Base-by-base conservation (phyloP, 2,113 vertebrate species). In the Tragulus kanchil region DNA sequence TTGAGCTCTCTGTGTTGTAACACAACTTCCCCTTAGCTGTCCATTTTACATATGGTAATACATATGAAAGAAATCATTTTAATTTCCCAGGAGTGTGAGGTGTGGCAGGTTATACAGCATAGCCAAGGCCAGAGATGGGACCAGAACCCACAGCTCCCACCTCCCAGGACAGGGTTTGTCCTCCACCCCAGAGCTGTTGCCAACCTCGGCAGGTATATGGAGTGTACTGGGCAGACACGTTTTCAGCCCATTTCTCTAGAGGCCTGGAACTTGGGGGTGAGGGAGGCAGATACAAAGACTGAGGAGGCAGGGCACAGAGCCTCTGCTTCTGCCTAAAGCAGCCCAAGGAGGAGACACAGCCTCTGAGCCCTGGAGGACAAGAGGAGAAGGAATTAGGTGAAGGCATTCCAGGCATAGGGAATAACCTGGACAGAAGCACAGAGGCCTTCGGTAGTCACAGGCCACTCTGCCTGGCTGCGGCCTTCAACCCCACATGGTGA, bases 11-110 rank as follows among this genome's bases (percentile, higher is more conserved):
- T 25, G 21, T 45, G 21, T 25, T 25, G 11, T 73, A 73, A 23
- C 42, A 42, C 69, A 45, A 73, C 42, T 73, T 73, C 69, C 11
- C 69, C 42, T 13, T 45, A 73, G 69, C 42, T 25, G 7, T 25
- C 69, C 42, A 45, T 73, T 45, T 73, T 73, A 73, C 36, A 45
- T 25, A 73, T 45, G 42, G 42, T 73, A 45, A 45, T 45, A 11
- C 3, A 45, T 73, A 45, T 73, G 48, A 75, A 87, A 75, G 67
- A 93, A 42, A 85, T 69, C 48, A 26, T 67, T 92, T 97, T 78
- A 65, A 94, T 87, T 93, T 50, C 17, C 3, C 1, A 83, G 58
- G 45, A 78, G 48, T 87, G 64, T 58, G 58, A 96, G 19, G 15
- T 73, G 48, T 87, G 64, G 64, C 52, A 96, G 19, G 15, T 73